These are phyloP conservation scores for Helarctos malayanus DNA, from an alignment of 2,797 vertebrate species.

Conservation along the genomic window DNA sequence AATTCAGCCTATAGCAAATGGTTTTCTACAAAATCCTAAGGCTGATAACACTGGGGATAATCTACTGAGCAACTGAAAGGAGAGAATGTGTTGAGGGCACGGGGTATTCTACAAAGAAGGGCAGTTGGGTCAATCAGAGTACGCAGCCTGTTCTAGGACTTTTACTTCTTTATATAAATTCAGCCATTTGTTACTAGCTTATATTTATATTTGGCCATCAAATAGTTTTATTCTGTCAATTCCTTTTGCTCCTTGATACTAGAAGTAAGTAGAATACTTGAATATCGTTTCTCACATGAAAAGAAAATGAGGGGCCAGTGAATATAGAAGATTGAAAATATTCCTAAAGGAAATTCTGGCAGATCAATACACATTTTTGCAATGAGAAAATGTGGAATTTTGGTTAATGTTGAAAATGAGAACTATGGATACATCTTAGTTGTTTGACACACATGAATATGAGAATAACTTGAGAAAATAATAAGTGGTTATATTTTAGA, in stretches of 20 bases:
- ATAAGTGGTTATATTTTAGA: neutral
- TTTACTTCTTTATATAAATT: neutral
- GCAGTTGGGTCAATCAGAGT: neutral
- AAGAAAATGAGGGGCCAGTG: neutral
- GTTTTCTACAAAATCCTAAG: neutral
- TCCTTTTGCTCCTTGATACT: neutral
- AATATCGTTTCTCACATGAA: neutral
- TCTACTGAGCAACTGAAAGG: neutral
- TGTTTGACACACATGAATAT: neutral
- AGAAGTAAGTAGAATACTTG: neutral
- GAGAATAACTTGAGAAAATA: neutral
- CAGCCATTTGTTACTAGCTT: neutral
- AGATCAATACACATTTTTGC: neutral
- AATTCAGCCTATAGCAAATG: neutral
- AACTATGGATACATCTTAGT: neutral
- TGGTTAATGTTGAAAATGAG: neutral
- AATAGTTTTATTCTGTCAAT: neutral
- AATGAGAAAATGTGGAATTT: neutral
- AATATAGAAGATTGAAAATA: neutral
- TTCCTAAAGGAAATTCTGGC: neutral
- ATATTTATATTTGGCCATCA: neutral
- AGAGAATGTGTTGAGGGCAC: neutral
- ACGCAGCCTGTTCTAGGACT: neutral
- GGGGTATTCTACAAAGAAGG: neutral
- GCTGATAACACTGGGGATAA: fast-evolving